Base-by-base conservation (phyloP, 2,888 invertebrate genomes). In the Siphonodentalium dalli region DNA sequence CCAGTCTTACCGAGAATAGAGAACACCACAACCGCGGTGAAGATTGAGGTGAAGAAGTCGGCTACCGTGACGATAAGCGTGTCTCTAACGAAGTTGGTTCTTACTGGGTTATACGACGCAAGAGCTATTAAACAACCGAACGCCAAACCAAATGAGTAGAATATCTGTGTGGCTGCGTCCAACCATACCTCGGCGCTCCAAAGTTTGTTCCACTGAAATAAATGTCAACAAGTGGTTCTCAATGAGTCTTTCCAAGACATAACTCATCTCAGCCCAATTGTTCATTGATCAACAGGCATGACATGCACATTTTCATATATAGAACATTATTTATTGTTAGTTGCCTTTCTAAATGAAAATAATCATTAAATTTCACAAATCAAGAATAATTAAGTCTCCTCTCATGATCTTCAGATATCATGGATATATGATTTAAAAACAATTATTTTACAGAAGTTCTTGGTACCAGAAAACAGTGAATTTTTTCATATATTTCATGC, bases 81-180 rank as follows among this genome's bases (percentile, higher is more conserved):
- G 76, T 96, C 95, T 43, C 92, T 85, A 34, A 93, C 92, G 82
- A 94, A 94, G 85, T 96, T 92, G 84, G 95, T 95, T 80, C 93
- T 90, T 1, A 93, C 91, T 0, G 93, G 90, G 81, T 95, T 96
- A 85, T 96, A 96, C 56, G 93, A 93, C 46, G 95, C 93, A 80
- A 95, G 94, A 0, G 95, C 95, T 70, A 96, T 94, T 49, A 96
- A 85, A 1, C 94, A 94, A 2, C 96, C 95, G 82, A 96, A 96
- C 7, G 94, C 95, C 54, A 96, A 84, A 1, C 95, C 95, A 81
- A 93, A 92, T 0, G 94, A 94, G 83, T 95, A 96, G 85, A 96
- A 96, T 2, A 96, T 95, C 85, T 96, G 96, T 0, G 95, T 95
- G 1, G 95, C 95, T 2, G 96, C 95, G 78, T 95, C 95, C 69